Evolutionary conservation across 2,113 vertebrate genomes (phyloP), one percentile per base, ranked within the genome.

Genomic region (Chlorodrepanis virens): DNA sequence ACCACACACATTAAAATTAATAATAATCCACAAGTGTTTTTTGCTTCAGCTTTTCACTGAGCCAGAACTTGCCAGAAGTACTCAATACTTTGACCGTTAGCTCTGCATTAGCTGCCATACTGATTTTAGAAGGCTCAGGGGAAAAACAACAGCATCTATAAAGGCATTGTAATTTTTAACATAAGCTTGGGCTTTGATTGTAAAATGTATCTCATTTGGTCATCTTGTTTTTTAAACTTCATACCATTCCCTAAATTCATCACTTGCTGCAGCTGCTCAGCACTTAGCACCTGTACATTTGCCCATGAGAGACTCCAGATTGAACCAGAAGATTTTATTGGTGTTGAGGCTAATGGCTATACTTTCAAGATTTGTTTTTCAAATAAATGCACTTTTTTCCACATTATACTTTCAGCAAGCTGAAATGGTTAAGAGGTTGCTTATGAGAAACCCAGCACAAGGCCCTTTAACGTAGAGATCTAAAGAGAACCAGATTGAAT

Each of bases 321-420:
- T 83, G 89, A 95, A 96, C 92, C 64, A 92, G 91, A 94, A 67
- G 47, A 74, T 92, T 98, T 98, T 98, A 98, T 95, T 95, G 97
- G 96, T 90, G 16, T 84, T 20, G 60, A 87, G 65, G 83, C 96
- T 97, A 97, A 98, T 96, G 96, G 95, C 93, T 96, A 89, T 97
- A 97, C 94, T 97, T 96, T 97, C 96, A 97, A 97, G 97, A 97
- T 97, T 98, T 96, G 89, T 97, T 98, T 98, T 98, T 97, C 96
- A 97, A 98, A 96, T 96, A 97, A 96, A 90, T 96, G 77, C 10
- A 21, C 76, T 87, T 97, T 96, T 94, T 96, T 90, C 81, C 91
- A 82, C 76, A 95, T 96, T 98, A 97, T 90, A 59, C 92, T 93
- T 97, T 81, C 96, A 97, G 57, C 89, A 96, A 97, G 93, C 92